These are phyloP conservation scores for Eulithis testata DNA, from an alignment of 2,888 invertebrate genomes.

Conservation along the genomic window DNA sequence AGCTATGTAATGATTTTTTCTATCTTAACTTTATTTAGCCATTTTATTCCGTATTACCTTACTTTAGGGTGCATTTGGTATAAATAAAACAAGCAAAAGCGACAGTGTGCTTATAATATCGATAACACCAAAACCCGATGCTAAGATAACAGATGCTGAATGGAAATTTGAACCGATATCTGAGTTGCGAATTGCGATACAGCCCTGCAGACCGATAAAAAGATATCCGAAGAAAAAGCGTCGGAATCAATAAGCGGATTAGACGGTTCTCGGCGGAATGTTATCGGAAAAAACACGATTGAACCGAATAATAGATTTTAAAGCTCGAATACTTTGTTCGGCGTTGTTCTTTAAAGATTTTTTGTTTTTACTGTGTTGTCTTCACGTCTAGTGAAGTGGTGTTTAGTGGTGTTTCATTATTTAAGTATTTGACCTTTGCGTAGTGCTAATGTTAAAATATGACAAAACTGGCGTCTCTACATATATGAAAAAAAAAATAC, in stretches of 20 bases:
- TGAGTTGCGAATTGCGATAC: constrained; percentile 24
- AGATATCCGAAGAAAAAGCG: constrained; percentile 42
- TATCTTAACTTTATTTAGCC: too few relatives aligned
- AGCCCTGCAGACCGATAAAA: constrained; percentile 38
- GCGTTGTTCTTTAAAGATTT: constrained; percentile 25
- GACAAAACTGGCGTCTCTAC: too few relatives aligned
- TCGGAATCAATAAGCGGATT: constrained; percentile 48
- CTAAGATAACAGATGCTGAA: constrained; percentile 11
- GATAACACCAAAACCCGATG: neutral
- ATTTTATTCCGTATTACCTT: too few relatives aligned
- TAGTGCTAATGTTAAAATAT: too few relatives aligned
- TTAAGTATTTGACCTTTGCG: too few relatives aligned
- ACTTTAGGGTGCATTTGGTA: too few relatives aligned
- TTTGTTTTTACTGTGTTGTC: neutral
- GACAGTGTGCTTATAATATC: neutral
- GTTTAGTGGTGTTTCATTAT: too few relatives aligned
- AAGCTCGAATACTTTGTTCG: constrained; percentile 35
- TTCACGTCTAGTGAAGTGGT: too few relatives aligned
- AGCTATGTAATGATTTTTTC: too few relatives aligned
- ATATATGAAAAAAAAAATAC: too few relatives aligned
- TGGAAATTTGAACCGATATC: constrained; percentile 33
- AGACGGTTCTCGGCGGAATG: constrained; percentile 37
- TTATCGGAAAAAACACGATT: constrained; percentile 41
- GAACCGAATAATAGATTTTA: constrained; percentile 41
- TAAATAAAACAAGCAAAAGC: too few relatives aligned